Evolutionary conservation across 2,797 vertebrate species (phyloP).

Genomic region (Notolepis coatsorum): DNA sequence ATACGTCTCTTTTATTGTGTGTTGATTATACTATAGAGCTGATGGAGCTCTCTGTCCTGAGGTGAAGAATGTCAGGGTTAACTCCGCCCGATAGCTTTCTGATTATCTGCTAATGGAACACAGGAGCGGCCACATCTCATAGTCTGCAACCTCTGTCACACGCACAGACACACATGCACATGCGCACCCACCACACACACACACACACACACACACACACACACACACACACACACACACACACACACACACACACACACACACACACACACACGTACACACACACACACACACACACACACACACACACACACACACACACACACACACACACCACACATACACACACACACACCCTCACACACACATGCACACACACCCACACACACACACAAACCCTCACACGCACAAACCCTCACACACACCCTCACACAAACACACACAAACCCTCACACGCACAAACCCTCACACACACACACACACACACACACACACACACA

Average conservation of each 20-base stretch:
- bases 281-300: slow-evolving; percentile 4
- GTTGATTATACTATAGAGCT: too few species aligned
- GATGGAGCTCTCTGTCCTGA: background rate
- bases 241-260: slow-evolving; percentile 1
- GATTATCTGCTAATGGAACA: slow-evolving; percentile 14
- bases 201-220: slow-evolving; percentile 2
- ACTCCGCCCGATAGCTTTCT: slow-evolving; percentile 43
- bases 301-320: background rate
- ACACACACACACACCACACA: slow-evolving; percentile 1
- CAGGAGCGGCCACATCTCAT: slow-evolving; percentile 15
- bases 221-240: background rate
- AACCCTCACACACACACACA: slow-evolving; percentile 23
- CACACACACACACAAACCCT: slow-evolving; percentile 4
- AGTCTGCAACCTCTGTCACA: too few species aligned
- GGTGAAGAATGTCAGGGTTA: background rate
- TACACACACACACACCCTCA: too few species aligned
- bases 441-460: too few species aligned
- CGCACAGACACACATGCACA: slow-evolving; percentile 22
- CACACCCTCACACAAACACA: background rate
- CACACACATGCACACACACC: slow-evolving; percentile 25
- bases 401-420: background rate
- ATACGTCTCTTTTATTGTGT: too few species aligned
- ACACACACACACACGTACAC: slow-evolving; percentile 21
- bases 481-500: slow-evolving; percentile 13
- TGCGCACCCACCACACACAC: too few species aligned